These are phyloP conservation scores for Mionectes macconnelli DNA, from an alignment of 2,113 vertebrate species.

Conservation along the genomic window DNA sequence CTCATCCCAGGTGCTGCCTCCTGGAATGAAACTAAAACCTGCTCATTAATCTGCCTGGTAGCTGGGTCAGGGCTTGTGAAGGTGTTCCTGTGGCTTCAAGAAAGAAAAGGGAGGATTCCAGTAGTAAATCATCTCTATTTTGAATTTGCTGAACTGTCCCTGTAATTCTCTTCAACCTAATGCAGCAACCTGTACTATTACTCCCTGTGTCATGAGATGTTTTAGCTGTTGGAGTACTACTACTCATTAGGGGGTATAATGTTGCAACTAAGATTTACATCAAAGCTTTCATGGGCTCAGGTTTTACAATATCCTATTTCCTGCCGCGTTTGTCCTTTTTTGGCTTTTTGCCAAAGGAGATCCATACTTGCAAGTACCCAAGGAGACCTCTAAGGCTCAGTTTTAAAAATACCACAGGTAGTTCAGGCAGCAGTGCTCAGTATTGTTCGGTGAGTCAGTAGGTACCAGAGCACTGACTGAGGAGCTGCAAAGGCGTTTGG, in stretches of 20 bases:
- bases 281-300: not conserved
- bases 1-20: not conserved
- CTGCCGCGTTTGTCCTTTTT: not conserved
- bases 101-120: not conserved
- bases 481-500: not conserved
- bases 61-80: not conserved
- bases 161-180: not conserved
- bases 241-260: not conserved
- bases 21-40: not conserved
- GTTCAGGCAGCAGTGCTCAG: not conserved
- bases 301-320: not conserved
- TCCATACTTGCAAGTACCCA: accelerated
- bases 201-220: not conserved
- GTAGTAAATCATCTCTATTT: not conserved
- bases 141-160: not conserved
- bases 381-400: not conserved
- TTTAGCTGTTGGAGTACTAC: not conserved
- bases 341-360: not conserved
- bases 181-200: accelerated
- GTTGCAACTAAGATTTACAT: not conserved
- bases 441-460: not conserved
- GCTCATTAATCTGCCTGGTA: not conserved
- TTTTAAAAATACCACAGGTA: not conserved
- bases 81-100: not conserved
- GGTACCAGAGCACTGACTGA: not conserved